Conservation (phyloP, 1,140 invertebrate species). For the Conus ventricosus region DNA sequence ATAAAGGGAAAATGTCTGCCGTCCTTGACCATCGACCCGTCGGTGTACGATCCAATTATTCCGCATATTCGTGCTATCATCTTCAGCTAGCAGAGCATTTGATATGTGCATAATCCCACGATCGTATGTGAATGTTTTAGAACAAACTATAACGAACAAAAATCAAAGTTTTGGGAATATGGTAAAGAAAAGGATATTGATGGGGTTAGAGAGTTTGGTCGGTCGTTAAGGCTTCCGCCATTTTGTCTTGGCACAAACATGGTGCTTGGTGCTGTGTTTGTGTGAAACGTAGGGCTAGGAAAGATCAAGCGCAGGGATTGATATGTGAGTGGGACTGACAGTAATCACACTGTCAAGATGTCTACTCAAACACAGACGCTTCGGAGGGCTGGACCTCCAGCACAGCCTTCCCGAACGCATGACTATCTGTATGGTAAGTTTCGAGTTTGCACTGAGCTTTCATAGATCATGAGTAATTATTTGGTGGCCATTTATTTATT, state of each 20-base stretch:
- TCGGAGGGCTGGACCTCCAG: constrained; percentile 48
- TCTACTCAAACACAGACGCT: constrained; percentile 72
- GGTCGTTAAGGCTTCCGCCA: constrained; percentile 35
- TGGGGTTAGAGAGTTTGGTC: not conserved
- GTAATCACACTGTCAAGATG: constrained; percentile 79
- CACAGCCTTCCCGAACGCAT: constrained; percentile 61
- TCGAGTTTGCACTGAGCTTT: not conserved
- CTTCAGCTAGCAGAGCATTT: too few species aligned
- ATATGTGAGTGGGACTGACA: not conserved
- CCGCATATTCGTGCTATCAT: too few species aligned
- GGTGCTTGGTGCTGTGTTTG: constrained; percentile 20
- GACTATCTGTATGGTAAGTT: constrained; percentile 73
- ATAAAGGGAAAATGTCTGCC: too few species aligned
- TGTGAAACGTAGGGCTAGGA: not conserved
- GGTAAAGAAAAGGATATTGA: too few species aligned
- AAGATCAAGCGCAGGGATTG: not conserved
- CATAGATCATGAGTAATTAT: not conserved
- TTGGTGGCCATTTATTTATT: not conserved
- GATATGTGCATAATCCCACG: too few species aligned
- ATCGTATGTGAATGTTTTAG: too few species aligned
- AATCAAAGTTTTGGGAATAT: too few species aligned
- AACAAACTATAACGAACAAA: too few species aligned
- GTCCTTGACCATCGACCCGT: too few species aligned
- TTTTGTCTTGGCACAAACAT: constrained; percentile 32
- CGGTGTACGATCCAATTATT: too few species aligned